phyloP scores from a whole-genome alignment of 2,888 invertebrate species.

The Himalopsyche tibetana region DNA sequence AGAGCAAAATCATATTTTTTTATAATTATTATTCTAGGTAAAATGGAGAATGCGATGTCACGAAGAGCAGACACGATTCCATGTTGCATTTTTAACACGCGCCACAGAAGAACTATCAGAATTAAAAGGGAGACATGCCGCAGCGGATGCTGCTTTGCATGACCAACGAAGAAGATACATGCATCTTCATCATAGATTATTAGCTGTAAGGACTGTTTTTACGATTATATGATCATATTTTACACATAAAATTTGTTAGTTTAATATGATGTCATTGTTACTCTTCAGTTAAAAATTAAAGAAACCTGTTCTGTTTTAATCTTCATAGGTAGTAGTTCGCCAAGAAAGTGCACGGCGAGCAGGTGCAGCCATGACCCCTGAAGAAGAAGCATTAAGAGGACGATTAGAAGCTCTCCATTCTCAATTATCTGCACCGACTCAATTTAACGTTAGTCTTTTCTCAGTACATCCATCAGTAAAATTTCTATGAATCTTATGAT shows the following conservation, averaged over 20 bases:
- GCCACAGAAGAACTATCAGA: conserved; percentile 87
- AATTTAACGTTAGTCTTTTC: conserved; percentile 85
- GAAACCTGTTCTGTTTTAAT: conserved; percentile 16
- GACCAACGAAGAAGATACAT: conserved; percentile 89
- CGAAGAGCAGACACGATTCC: conserved; percentile 88
- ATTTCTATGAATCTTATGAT: too few relatives aligned
- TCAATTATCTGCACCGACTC: conserved; percentile 93
- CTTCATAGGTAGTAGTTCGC: conserved; percentile 85
- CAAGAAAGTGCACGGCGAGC: conserved; percentile 93
- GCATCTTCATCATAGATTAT: conserved; percentile 88
- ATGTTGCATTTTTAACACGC: conserved; percentile 87
- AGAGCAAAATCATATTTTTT: background rate
- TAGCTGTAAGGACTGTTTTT: conserved; percentile 78
- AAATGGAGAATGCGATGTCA: conserved; percentile 90
- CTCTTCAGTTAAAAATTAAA: background rate
- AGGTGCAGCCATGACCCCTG: conserved; percentile 90
- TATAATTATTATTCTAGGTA: conserved; percentile 70
- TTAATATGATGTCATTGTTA: too few relatives aligned
- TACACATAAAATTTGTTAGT: too few relatives aligned
- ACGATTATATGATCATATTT: background rate
- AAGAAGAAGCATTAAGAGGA: conserved; percentile 93
- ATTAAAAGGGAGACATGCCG: conserved; percentile 88
- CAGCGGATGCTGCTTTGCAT: conserved; percentile 87
- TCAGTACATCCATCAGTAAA: background rate
- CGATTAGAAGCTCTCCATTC: conserved; percentile 91